phyloP scores from a whole-genome alignment of 2,113 vertebrate genomes.

The Calidris pugnax region DNA sequence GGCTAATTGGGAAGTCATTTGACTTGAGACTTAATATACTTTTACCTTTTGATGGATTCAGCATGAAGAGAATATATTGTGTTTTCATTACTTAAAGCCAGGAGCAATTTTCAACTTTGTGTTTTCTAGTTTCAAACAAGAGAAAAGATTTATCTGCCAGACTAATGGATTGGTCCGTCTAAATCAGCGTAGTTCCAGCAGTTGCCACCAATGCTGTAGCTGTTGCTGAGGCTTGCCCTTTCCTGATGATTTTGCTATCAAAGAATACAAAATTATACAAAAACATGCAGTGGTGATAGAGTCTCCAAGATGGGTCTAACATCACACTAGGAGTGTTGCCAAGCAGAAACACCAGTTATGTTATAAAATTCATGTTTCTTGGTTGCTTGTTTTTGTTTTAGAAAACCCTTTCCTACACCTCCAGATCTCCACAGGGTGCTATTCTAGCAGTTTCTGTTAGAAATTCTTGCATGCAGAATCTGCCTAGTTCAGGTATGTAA shows the following conservation, averaged over 20 bases:
- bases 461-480: background rate
- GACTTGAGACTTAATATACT: conserved; percentile 33
- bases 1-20: conserved; percentile 28
- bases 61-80: background rate
- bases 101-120: conserved; percentile 6
- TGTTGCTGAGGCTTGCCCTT: background rate
- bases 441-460: background rate
- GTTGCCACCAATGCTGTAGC: background rate
- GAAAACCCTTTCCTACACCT: background rate
- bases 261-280: background rate
- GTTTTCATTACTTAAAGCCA: conserved; percentile 17
- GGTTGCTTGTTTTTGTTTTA: background rate
- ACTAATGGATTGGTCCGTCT: background rate
- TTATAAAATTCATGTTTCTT: background rate
- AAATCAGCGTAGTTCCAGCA: background rate
- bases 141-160: conserved; percentile 7
- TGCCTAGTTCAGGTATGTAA: background rate
- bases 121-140: conserved; percentile 26
- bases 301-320: background rate
- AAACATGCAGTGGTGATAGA: background rate
- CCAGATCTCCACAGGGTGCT: background rate
- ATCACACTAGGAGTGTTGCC: background rate
- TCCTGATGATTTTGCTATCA: background rate
- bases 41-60: conserved; percentile 35
- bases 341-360: background rate